phyloP scores from a whole-genome alignment of 1,140 invertebrate genomes.

The Coptotermes formosanus region DNA sequence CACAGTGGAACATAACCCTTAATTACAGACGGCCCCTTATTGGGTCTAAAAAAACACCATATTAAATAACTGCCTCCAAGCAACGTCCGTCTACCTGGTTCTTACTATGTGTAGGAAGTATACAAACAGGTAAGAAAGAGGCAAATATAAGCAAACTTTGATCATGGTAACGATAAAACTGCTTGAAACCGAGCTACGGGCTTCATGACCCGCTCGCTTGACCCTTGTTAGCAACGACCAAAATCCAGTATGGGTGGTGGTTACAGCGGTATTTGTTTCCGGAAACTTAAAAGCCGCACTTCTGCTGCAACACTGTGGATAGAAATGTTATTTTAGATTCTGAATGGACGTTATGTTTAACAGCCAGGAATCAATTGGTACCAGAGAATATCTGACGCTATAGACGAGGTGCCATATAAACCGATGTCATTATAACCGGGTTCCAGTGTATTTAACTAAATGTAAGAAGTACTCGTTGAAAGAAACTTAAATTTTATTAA shows the following conservation, averaged over 20 bases:
- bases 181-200: neutral
- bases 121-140: neutral
- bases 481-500: too few species aligned
- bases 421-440: too few species aligned
- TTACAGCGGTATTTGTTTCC: neutral
- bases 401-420: too few species aligned
- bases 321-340: too few species aligned
- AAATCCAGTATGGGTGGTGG: neutral
- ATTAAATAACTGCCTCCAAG: slow-evolving; percentile 15
- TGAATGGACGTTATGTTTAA: too few species aligned
- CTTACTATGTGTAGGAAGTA: neutral
- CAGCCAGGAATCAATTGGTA: too few species aligned
- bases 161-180: neutral
- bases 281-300: neutral
- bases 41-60: neutral
- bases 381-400: too few species aligned
- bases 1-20: neutral
- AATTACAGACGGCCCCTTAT: neutral
- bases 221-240: neutral
- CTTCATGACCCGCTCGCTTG: neutral
- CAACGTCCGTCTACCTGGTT: neutral
- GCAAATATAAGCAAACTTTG: neutral
- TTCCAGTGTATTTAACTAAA: too few species aligned
- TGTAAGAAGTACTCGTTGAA: too few species aligned
- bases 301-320: too few species aligned